These are phyloP conservation scores for Aleiodes leptofemur DNA, from an alignment of 2,888 invertebrate species.

Conservation along the genomic window DNA sequence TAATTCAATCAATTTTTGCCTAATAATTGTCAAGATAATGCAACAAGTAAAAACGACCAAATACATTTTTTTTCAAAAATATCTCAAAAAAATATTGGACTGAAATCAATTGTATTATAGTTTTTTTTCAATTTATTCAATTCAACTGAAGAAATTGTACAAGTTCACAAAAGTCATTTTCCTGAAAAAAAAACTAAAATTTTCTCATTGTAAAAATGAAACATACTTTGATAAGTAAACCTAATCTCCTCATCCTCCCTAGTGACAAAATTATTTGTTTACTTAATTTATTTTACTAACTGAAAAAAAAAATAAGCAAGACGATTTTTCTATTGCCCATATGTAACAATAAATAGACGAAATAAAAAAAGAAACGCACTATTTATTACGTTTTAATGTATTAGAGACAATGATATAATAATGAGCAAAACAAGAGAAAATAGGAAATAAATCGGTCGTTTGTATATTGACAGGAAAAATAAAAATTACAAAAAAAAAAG, in stretches of 20 bases:
- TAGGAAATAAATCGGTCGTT: slow-evolving; percentile 63
- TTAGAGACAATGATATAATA: slow-evolving; percentile 51
- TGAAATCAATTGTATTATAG: too few species aligned
- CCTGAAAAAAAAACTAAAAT: slow-evolving; percentile 8
- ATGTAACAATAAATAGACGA: slow-evolving; percentile 38
- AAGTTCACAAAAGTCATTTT: neutral
- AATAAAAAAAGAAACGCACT: slow-evolving; percentile 50
- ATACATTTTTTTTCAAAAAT: too few species aligned
- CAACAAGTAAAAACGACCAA: too few species aligned
- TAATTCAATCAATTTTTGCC: too few species aligned
- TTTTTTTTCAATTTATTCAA: too few species aligned
- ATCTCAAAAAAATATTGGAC: too few species aligned
- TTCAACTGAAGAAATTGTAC: too few species aligned
- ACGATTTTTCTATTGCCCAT: slow-evolving; percentile 67
- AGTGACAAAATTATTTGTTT: slow-evolving; percentile 66
- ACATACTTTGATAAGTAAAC: slow-evolving; percentile 3
- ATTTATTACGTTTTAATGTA: slow-evolving; percentile 69
- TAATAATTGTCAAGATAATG: too few species aligned
- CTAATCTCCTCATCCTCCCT: slow-evolving; percentile 21
- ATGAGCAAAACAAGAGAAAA: slow-evolving; percentile 44
- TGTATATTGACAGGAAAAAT: slow-evolving; percentile 69
- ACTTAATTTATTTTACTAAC: slow-evolving; percentile 72
- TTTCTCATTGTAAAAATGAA: neutral
- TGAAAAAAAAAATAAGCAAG: slow-evolving; percentile 50
- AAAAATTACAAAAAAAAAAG: slow-evolving; percentile 46